These are phyloP conservation scores for Cyclophora albipunctata DNA, from an alignment of 2,888 invertebrate genomes.

Conservation along the genomic window DNA sequence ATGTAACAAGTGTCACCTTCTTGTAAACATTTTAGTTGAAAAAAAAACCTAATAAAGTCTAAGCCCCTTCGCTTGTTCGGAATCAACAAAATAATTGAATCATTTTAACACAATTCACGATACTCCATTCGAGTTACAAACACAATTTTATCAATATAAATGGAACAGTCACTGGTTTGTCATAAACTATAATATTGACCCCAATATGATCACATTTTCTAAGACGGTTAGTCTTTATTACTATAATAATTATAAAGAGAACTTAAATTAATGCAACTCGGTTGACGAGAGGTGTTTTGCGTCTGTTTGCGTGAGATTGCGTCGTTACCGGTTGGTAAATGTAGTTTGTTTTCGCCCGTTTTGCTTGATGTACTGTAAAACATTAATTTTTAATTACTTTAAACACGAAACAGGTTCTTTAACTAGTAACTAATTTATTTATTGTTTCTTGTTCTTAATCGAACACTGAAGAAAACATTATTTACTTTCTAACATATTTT, in stretches of 20 bases:
- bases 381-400: background rate
- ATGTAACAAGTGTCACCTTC: conserved; percentile 64
- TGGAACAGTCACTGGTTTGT: conserved; percentile 38
- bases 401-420: too few relatives aligned
- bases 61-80: too few relatives aligned
- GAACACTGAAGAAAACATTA: too few relatives aligned
- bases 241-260: conserved; percentile 1
- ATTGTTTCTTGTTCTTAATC: too few relatives aligned
- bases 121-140: conserved; percentile 30
- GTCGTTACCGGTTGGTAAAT: conserved; percentile 60
- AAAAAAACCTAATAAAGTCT: conserved; percentile 48
- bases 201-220: conserved; percentile 41
- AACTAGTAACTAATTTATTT: too few relatives aligned
- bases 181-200: conserved; percentile 21
- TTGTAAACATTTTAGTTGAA: conserved; percentile 28
- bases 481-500: too few relatives aligned
- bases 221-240: background rate
- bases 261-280: conserved; percentile 57
- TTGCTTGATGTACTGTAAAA: conserved; percentile 62
- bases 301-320: conserved; percentile 71
- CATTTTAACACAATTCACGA: conserved; percentile 30
- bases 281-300: conserved; percentile 79
- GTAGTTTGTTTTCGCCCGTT: conserved; percentile 61
- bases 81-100: too few relatives aligned
- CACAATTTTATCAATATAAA: conserved; percentile 26